phyloP scores from a whole-genome alignment of 2,113 vertebrate genomes.

The Centropus unirufus region DNA sequence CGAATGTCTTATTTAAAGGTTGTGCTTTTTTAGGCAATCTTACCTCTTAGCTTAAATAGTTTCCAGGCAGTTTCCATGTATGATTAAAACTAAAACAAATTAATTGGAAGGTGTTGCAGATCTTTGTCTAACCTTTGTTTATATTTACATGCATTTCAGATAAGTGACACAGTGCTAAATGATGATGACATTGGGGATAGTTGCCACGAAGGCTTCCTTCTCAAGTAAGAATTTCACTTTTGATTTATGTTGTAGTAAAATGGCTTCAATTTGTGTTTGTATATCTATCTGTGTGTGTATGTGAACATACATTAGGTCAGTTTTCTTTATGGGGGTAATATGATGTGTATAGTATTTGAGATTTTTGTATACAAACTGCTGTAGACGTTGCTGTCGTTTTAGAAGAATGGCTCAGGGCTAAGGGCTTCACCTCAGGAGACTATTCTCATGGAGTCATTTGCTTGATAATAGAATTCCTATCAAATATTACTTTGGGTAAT shows the following conservation, averaged over 20 bases:
- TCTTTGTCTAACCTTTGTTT: conserved; percentile 14
- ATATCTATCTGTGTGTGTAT: neutral
- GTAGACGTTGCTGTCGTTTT: neutral
- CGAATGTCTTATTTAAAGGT: neutral
- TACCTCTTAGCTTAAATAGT: neutral
- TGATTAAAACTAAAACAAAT: neutral
- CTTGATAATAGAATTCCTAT: neutral
- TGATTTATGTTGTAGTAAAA: conserved; percentile 26
- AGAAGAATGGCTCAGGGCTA: neutral
- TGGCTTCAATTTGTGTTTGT: neutral
- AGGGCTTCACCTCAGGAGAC: neutral
- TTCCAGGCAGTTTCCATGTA: neutral
- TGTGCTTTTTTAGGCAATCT: neutral
- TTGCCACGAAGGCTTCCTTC: conserved; percentile 94
- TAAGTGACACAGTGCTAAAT: conserved; percentile 90
- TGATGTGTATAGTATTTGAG: neutral
- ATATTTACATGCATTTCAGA: conserved; percentile 76
- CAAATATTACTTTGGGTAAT: neutral
- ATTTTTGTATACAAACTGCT: neutral
- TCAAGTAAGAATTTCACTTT: conserved; percentile 86
- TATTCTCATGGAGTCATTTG: neutral
- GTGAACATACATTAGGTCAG: neutral
- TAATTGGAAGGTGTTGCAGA: neutral
- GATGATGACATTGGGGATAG: conserved; percentile 98
- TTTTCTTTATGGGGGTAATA: neutral